Evolutionary conservation across 2,888 invertebrate genomes (phyloP).

Genomic region (Tyria jacobaeae): DNA sequence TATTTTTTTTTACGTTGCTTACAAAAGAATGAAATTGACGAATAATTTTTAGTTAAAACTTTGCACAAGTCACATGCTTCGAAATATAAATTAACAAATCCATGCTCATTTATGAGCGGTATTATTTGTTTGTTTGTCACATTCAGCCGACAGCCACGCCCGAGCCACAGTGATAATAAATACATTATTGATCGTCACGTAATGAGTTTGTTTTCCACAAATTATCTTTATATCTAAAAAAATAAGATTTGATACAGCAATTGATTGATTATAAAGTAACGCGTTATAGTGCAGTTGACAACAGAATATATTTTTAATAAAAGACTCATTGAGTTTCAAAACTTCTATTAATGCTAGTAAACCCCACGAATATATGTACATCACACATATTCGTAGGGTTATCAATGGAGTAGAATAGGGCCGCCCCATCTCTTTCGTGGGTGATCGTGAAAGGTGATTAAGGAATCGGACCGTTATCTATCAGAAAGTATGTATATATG

Average conservation of each 20-base stretch:
- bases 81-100: background rate
- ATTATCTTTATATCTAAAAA: background rate
- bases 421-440: too few relatives aligned
- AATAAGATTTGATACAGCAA: background rate
- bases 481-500: too few relatives aligned
- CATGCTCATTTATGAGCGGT: conserved; percentile 23
- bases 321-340: too few relatives aligned
- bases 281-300: background rate
- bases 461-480: too few relatives aligned
- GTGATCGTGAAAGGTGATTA: too few relatives aligned
- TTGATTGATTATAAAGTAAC: background rate
- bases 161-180: conserved; percentile 33
- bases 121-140: conserved; percentile 33
- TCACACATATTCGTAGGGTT: too few relatives aligned
- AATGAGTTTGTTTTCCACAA: background rate
- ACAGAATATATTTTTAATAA: background rate
- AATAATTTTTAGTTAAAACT: background rate
- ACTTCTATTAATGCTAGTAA: too few relatives aligned
- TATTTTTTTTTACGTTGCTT: too few relatives aligned
- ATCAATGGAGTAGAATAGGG: too few relatives aligned
- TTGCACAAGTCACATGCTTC: conserved; percentile 4
- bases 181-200: conserved; percentile 22
- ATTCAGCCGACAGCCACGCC: conserved; percentile 22
- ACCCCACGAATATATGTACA: too few relatives aligned
- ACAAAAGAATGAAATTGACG: too few relatives aligned